Evolutionary conservation across 2,888 invertebrate species (phyloP).

Genomic region (Eupithecia exiguata): DNA sequence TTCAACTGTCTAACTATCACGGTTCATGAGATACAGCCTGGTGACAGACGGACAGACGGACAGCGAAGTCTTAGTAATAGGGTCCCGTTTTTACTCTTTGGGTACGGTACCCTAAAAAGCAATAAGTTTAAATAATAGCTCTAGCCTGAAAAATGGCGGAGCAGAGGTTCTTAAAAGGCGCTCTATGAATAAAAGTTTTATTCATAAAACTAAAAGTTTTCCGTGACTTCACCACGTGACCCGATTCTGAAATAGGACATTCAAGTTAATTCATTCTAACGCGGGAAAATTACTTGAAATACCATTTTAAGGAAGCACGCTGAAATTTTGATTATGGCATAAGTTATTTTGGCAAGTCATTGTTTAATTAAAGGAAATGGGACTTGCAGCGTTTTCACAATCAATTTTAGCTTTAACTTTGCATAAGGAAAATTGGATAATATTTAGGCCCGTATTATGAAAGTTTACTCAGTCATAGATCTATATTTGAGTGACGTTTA

Average conservation of each 20-base stretch:
- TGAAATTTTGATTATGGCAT: slow-evolving; percentile 28
- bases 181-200: slow-evolving; percentile 29
- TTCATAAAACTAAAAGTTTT: slow-evolving; percentile 31
- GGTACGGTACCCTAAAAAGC: too few relatives aligned
- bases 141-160: neutral
- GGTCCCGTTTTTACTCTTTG: too few relatives aligned
- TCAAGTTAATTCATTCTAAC: slow-evolving; percentile 38
- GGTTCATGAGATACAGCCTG: too few relatives aligned
- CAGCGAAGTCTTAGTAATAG: too few relatives aligned
- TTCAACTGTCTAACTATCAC: too few relatives aligned
- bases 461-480: too few relatives aligned
- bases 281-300: slow-evolving; percentile 34
- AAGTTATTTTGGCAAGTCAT: slow-evolving; percentile 34
- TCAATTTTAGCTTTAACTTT: slow-evolving; percentile 3
- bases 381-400: slow-evolving; percentile 1
- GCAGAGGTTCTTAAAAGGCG: slow-evolving; percentile 8
- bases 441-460: neutral
- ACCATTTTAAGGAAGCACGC: slow-evolving; percentile 26
- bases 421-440: neutral
- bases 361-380: slow-evolving; percentile 23
- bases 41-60: too few relatives aligned
- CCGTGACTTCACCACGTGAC: slow-evolving; percentile 35
- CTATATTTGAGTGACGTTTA: too few relatives aligned
- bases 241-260: slow-evolving; percentile 33
- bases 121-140: slow-evolving; percentile 1